Evolutionary conservation across 2,888 invertebrate species (phyloP), one percentile per base, ranked within the genome.

Genomic region (Myathropa florea): DNA sequence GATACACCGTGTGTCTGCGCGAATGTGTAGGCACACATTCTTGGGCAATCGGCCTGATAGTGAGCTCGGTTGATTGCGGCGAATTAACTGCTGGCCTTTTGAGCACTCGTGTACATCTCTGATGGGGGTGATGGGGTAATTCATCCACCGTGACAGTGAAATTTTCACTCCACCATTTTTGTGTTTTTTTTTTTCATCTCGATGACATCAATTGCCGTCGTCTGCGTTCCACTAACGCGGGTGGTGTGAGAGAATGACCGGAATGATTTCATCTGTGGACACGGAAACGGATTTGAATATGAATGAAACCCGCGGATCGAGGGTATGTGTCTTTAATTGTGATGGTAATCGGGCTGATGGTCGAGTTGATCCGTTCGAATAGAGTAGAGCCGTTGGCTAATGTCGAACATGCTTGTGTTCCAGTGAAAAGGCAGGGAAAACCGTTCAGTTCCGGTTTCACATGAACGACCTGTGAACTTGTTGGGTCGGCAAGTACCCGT

Each of bases 21-120:
- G 3, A 0, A 9, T 18, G 23, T 55, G 12, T 14, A n/a, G 3
- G 36, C 36, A 4, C 12, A 30, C 30, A 10, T 30, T 30, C 30
- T 30, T 30, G 10, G 30, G 30, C 30, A 1, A 4, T 1, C 30
- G 10, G 33, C 33, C 33, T 12, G 33, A 12, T 12, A 33, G 39
- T 18, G 46, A 46, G 18, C 46, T 18, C 46, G 33, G 23, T 67
- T 67, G 67, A 76, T 67, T 76, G 60, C n/a, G 60, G 46, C 46
- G 68, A 77, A 77, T 70, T 70, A 70, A 77, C 67, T 57, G 64
- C 33, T 73, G 59, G 59, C 75, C 75, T 65, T 65, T 55, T n/a
- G 30, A 1, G 24, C 14, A 46, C 39, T 0, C 33, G 21, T 46
- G 28, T 21, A 23, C 46, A 36, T 64, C 64, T n/a, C 21, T 73